Evolutionary conservation across 2,888 invertebrate species (phyloP).

Genomic region (Morpho deidamia): DNA sequence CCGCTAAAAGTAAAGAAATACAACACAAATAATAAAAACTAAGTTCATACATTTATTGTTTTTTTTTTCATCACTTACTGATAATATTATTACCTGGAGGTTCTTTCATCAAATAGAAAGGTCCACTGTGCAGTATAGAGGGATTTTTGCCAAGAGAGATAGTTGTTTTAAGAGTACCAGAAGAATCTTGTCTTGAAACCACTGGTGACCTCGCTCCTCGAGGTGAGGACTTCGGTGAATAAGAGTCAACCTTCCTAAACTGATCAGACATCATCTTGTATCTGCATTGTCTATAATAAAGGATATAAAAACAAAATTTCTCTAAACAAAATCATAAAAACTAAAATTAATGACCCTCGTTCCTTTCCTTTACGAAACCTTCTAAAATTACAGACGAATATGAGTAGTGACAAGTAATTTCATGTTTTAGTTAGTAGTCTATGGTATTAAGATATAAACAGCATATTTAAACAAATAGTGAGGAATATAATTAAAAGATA

Average conservation of each 20-base stretch:
- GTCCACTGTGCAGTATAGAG: constrained; percentile 97
- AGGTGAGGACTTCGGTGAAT: constrained; percentile 96
- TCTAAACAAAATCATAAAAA: constrained; percentile 62
- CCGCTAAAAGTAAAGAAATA: constrained; percentile 75
- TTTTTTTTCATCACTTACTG: background rate
- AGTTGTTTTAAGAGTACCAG: constrained; percentile 97
- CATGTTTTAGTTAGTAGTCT: too few species aligned
- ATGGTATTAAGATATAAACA: too few species aligned
- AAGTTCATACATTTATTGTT: too few species aligned
- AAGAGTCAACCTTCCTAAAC: constrained; percentile 94
- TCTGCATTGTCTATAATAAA: constrained; percentile 70
- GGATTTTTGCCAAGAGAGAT: constrained; percentile 98
- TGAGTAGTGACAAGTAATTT: too few species aligned
- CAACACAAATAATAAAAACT: constrained; percentile 3
- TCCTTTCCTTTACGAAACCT: constrained; percentile 34
- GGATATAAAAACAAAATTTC: constrained; percentile 51
- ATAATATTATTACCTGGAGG: constrained; percentile 84
- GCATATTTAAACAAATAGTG: too few species aligned
- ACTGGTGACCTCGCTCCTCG: constrained; percentile 96
- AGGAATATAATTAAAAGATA: too few species aligned
- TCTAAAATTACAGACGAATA: constrained; percentile 6
- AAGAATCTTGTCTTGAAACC: constrained; percentile 97
- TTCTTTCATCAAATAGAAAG: constrained; percentile 98
- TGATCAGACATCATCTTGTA: constrained; percentile 95
- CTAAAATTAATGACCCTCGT: constrained; percentile 38